Conservation (phyloP, 2,113 vertebrate genomes). For the Salvator merianae region DNA sequence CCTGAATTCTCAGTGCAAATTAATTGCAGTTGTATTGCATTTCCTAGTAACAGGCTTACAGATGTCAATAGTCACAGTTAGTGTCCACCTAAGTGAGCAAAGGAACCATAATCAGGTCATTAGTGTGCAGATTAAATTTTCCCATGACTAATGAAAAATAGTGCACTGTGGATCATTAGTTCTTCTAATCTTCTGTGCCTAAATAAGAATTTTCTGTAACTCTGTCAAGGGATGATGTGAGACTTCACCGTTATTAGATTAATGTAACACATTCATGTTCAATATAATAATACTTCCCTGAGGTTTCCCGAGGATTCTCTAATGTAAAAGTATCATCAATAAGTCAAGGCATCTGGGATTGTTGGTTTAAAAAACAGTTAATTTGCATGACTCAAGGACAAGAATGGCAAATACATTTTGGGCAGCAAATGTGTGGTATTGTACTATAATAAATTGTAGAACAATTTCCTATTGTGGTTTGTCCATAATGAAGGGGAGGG, state of each 20-base stretch:
- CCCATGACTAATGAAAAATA: constrained; percentile 16
- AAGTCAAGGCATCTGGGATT: neutral
- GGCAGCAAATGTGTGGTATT: neutral
- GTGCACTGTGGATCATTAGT: neutral
- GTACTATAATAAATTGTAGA: neutral
- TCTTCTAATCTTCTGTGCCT: constrained; percentile 9
- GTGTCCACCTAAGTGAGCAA: neutral
- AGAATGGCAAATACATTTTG: constrained; percentile 3
- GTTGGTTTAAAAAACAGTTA: constrained; percentile 2
- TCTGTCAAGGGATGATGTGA: neutral
- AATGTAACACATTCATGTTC: constrained; percentile 23
- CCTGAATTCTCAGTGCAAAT: neutral
- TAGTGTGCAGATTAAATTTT: constrained; percentile 17
- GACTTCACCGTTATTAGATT: constrained; percentile 14
- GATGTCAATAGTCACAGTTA: constrained; percentile 8
- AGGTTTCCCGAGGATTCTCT: constrained; percentile 11
- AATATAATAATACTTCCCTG: neutral
- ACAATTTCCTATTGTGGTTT: neutral
- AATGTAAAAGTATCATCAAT: constrained; percentile 26
- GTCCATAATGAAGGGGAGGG: neutral
- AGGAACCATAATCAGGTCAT: constrained; percentile 21
- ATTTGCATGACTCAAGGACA: constrained; percentile 18
- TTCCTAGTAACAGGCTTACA: constrained; percentile 22
- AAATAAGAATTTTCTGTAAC: neutral
- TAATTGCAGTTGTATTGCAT: constrained; percentile 5